Base-by-base conservation (phyloP, 2,113 vertebrate species). In the Anolis carolinensis region DNA sequence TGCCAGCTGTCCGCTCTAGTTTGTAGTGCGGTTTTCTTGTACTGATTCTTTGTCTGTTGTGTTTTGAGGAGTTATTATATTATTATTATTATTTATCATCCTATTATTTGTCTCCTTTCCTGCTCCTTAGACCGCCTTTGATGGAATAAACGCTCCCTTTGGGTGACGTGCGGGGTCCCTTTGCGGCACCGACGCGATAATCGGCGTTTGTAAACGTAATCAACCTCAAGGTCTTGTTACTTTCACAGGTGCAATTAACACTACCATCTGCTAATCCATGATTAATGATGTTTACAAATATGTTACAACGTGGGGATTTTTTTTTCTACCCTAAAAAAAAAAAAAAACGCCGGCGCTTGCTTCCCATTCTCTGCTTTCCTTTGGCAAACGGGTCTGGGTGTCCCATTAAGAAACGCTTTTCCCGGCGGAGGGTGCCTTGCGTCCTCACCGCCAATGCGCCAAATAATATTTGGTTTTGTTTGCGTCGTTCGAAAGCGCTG, bases 231-330 rank as follows among this genome's bases (percentile, higher is more conserved):
- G 97, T 98, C 97, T 96, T 94, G 96, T 95, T 96, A 62, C 97
- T 97, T 98, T 96, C 97, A 96, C 96, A 97, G 95, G 97, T 97
- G 96, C 97, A 98, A 98, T 99, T 98, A 98, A 96, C 96, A 92
- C 95, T 95, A 95, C 96, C 97, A 98, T 98, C 97, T 98, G 98
- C 97, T 98, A 97, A 98, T 96, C 96, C 95, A 95, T 98, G 97
- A 98, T 98, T 98, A 98, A 98, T 95, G 94, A 95, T 97, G 97
- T 98, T 98, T 97, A 98, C 97, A 97, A 97, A 98, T 96, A 97
- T 1, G 93, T 95, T 94, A 91, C 88, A 91, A 92, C 91, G 63
- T 92, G 91, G 94, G 14, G 55, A 18, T 59, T 59, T 4, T 13
- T 55, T 55, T 13, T 55, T 67, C 6, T 23, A 18, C 6, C 21